These are phyloP conservation scores for Drepanosiphum platanoidis DNA, from an alignment of 2,888 invertebrate genomes.

Conservation along the genomic window DNA sequence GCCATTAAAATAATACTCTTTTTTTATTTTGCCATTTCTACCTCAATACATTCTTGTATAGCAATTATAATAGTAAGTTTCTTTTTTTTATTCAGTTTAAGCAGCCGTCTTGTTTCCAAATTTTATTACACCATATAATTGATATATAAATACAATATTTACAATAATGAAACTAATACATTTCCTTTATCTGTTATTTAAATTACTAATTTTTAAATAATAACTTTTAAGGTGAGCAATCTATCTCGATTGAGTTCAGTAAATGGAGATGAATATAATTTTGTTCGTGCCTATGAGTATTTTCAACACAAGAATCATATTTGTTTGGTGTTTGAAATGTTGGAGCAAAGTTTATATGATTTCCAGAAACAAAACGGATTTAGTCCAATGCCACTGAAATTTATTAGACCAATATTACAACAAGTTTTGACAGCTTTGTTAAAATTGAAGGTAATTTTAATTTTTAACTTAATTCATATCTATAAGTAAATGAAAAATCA, in stretches of 20 bases:
- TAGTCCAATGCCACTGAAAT: slow-evolving; percentile 96
- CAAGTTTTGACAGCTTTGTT: slow-evolving; percentile 88
- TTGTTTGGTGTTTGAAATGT: slow-evolving; percentile 99
- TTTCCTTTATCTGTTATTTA: not conserved
- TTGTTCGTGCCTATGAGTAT: slow-evolving; percentile 99
- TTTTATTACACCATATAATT: too few relatives aligned
- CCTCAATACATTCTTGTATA: too few relatives aligned
- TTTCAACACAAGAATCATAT: slow-evolving; percentile 99
- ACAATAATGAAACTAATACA: too few relatives aligned
- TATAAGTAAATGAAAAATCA: not conserved
- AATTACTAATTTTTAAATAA: not conserved
- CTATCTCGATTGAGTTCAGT: slow-evolving; percentile 92
- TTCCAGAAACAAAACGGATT: slow-evolving; percentile 99
- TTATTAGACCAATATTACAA: slow-evolving; percentile 97
- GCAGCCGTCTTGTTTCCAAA: too few relatives aligned
- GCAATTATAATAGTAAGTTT: too few relatives aligned
- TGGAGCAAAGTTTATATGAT: slow-evolving; percentile 99
- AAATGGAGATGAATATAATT: slow-evolving; percentile 99
- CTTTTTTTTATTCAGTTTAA: too few relatives aligned
- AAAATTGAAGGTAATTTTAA: slow-evolving; percentile 80
- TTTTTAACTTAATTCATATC: not conserved
- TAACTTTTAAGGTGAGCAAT: slow-evolving; percentile 78
- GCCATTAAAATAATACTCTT: too few relatives aligned
- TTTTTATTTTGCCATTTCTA: too few relatives aligned
- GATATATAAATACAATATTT: too few relatives aligned